These are phyloP conservation scores for Agriopis marginaria DNA, from an alignment of 2,888 invertebrate genomes.

Conservation along the genomic window DNA sequence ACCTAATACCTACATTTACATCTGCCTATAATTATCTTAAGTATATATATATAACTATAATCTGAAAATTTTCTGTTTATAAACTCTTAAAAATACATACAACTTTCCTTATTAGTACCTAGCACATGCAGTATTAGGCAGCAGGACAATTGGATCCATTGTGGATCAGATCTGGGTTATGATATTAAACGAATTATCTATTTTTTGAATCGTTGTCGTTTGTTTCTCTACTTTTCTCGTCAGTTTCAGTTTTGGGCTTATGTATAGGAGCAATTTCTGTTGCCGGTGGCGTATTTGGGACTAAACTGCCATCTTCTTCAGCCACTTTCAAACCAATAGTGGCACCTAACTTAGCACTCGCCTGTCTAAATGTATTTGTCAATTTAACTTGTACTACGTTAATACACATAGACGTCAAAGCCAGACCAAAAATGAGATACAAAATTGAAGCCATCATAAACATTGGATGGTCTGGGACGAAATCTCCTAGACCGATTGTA, in stretches of 20 bases:
- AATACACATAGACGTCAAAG: slow-evolving; percentile 98
- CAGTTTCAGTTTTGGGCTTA: slow-evolving; percentile 62
- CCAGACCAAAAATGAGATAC: slow-evolving; percentile 97
- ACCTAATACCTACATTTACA: not conserved
- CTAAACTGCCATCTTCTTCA: slow-evolving; percentile 88
- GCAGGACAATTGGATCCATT: not conserved
- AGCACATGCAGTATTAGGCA: not conserved
- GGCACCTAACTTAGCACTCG: slow-evolving; percentile 94
- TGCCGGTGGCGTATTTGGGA: slow-evolving; percentile 76
- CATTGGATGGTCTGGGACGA: slow-evolving; percentile 95
- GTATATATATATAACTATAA: not conserved
- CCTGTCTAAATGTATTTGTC: slow-evolving; percentile 93
- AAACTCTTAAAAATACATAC: not conserved
- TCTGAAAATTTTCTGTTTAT: not conserved
- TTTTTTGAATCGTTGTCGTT: slow-evolving; percentile 66
- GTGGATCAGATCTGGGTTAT: not conserved
- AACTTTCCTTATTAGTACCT: not conserved
- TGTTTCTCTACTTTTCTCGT: slow-evolving; percentile 63
- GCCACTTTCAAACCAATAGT: slow-evolving; percentile 92
- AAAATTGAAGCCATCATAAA: slow-evolving; percentile 96
- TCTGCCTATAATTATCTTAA: not conserved
- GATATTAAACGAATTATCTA: slow-evolving; percentile 56
- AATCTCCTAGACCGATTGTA: slow-evolving; percentile 98
- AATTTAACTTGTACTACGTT: slow-evolving; percentile 96
- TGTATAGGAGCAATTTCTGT: slow-evolving; percentile 78